phyloP scores from a whole-genome alignment of 2,888 invertebrate species.

The Agrypnus murinus region DNA sequence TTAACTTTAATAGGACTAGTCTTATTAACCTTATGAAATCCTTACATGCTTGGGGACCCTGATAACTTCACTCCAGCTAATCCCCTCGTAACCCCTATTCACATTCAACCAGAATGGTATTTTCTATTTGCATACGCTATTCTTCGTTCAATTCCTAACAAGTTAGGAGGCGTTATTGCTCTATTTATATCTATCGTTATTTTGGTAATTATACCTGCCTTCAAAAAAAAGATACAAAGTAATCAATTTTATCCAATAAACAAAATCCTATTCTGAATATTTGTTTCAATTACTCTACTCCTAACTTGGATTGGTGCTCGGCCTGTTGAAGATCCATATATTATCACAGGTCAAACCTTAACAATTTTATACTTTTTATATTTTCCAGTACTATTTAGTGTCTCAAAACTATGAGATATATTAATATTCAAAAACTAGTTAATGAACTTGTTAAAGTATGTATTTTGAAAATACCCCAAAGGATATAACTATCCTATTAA shows the following conservation, averaged over 20 bases:
- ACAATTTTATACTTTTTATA: slow-evolving; percentile 76
- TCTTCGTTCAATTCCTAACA: slow-evolving; percentile 86
- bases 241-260: slow-evolving; percentile 77
- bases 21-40: slow-evolving; percentile 73
- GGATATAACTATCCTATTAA: slow-evolving; percentile 76
- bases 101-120: slow-evolving; percentile 91
- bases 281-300: slow-evolving; percentile 75
- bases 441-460: slow-evolving; percentile 80
- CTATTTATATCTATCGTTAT: slow-evolving; percentile 80
- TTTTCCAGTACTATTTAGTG: slow-evolving; percentile 74
- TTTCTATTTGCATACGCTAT: slow-evolving; percentile 89
- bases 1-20: slow-evolving; percentile 74
- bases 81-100: slow-evolving; percentile 80
- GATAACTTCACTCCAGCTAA: slow-evolving; percentile 85
- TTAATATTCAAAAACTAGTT: slow-evolving; percentile 72
- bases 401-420: slow-evolving; percentile 75
- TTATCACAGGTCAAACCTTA: slow-evolving; percentile 76
- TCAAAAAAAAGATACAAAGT: slow-evolving; percentile 75
- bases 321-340: slow-evolving; percentile 80
- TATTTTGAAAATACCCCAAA: slow-evolving; percentile 83
- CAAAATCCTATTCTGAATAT: slow-evolving; percentile 77
- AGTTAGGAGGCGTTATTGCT: slow-evolving; percentile 84
- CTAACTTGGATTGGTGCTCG: slow-evolving; percentile 83
- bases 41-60: slow-evolving; percentile 79
- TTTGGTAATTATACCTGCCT: slow-evolving; percentile 77